These are phyloP conservation scores for Apostichopus californicus DNA, from an alignment of 35 echinoderm and acorn worm genomes.

Conservation along the genomic window DNA sequence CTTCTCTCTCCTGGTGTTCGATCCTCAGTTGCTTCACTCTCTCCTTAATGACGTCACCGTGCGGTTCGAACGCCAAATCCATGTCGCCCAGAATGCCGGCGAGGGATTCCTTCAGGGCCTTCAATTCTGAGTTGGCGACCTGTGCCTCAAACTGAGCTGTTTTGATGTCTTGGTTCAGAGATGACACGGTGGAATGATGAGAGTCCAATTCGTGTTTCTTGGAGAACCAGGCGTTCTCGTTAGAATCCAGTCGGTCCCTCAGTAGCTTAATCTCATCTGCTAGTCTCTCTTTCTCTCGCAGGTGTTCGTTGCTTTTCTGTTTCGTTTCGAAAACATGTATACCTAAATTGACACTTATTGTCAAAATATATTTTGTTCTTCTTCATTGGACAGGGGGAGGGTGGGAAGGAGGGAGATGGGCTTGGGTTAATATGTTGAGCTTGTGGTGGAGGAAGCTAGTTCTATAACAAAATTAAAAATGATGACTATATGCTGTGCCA, in stretches of 20 bases:
- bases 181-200: slow-evolving; percentile 59
- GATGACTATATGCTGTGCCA: no score
- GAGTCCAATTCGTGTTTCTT: slow-evolving; percentile 71
- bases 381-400: no score
- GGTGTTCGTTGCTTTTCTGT: slow-evolving; percentile 73
- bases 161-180: slow-evolving; percentile 67
- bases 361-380: no score
- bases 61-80: slow-evolving; percentile 29
- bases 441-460: no score
- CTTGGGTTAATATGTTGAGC: no score
- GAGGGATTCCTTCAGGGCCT: slow-evolving; percentile 84
- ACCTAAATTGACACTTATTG: no score
- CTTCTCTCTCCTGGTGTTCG: slow-evolving; percentile 51
- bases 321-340: no score
- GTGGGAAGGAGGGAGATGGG: no score
- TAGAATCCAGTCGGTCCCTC: slow-evolving; percentile 74
- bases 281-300: slow-evolving; percentile 64
- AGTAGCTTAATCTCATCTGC: slow-evolving; percentile 75
- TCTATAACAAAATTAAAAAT: no score
- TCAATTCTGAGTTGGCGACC: slow-evolving; percentile 80
- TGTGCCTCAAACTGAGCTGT: slow-evolving; percentile 71
- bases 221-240: slow-evolving; percentile 59
- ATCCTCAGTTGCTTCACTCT: slow-evolving; percentile 73
- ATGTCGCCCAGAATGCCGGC: slow-evolving; percentile 63
- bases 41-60: slow-evolving; percentile 79